These are phyloP conservation scores for Habroteleia sp. DNA, from an alignment of 2,888 invertebrate species.

Conservation along the genomic window DNA sequence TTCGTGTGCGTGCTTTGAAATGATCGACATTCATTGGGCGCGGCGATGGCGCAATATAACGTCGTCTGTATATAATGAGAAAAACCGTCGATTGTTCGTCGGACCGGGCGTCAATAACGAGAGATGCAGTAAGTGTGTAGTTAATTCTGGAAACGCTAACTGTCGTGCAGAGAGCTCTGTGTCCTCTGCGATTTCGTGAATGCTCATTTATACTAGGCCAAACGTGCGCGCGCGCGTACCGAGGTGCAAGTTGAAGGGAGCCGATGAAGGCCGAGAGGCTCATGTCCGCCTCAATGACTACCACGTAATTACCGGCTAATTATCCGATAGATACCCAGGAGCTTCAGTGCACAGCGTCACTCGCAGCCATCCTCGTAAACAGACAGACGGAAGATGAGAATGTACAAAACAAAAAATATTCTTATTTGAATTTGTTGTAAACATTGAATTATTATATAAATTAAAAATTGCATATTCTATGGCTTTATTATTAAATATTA, in stretches of 20 bases:
- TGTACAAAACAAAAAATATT: no score
- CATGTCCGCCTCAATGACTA: slow-evolving; percentile 79
- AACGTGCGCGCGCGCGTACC: slow-evolving; percentile 20
- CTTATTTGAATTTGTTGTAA: no score
- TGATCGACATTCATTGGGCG: slow-evolving; percentile 56
- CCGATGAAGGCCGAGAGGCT: slow-evolving; percentile 74
- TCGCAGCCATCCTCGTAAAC: slow-evolving; percentile 60
- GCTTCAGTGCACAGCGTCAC: slow-evolving; percentile 70
- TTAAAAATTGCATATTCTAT: no score
- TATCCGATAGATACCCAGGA: slow-evolving; percentile 80
- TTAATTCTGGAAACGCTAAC: slow-evolving; percentile 60
- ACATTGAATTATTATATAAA: no score
- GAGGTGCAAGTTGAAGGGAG: slow-evolving; percentile 56
- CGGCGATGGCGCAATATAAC: slow-evolving; percentile 20
- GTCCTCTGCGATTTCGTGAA: slow-evolving; percentile 50
- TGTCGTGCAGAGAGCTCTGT: slow-evolving; percentile 30
- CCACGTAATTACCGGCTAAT: slow-evolving; percentile 81
- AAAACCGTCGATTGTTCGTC: slow-evolving; percentile 74
- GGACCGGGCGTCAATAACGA: slow-evolving; percentile 78
- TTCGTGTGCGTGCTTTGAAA: slow-evolving; percentile 45
- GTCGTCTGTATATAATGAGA: slow-evolving; percentile 74
- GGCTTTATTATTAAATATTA: no score
- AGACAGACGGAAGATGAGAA: no score
- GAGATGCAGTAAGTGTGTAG: slow-evolving; percentile 79
- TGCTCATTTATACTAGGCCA: slow-evolving; percentile 31